Percentiles rank a stretch among this genome's conserved stretches.
These are phyloP conservation scores for Heteractis magnifica DNA, from an alignment of 92 coral and sea anemone species.

Conservation along the genomic window DNA sequence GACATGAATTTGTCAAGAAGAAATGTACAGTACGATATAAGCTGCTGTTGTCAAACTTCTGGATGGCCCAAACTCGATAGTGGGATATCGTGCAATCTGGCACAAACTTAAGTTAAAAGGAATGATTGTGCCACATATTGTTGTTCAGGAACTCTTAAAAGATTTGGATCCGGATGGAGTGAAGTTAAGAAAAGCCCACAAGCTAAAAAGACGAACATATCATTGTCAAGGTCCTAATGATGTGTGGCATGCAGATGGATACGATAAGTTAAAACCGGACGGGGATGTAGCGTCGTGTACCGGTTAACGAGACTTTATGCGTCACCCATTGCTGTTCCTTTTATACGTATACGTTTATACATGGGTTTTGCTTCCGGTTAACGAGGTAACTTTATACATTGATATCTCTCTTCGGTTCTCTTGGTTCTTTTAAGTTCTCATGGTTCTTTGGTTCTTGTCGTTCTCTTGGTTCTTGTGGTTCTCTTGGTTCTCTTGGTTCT, in stretches of 20 bases:
- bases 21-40: constrained; percentile 9
- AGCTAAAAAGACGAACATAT: constrained; percentile 47
- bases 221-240: constrained; percentile 39
- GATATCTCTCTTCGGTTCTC: too few species aligned
- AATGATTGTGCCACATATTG: constrained; percentile 34
- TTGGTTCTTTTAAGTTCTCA: too few species aligned
- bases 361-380: too few species aligned
- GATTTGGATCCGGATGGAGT: constrained; percentile 44
- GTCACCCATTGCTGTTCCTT: too few species aligned
- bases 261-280: constrained; percentile 44
- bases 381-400: too few species aligned
- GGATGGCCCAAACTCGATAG: constrained; percentile 33
- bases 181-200: constrained; percentile 46
- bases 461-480: too few species aligned
- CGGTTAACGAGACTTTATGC: too few species aligned
- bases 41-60: constrained; percentile 38
- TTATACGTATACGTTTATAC: too few species aligned
- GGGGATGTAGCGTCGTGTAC: too few species aligned
- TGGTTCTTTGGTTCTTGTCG: too few species aligned
- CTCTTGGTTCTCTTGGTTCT: too few species aligned
- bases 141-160: constrained; percentile 28
- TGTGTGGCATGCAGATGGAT: constrained; percentile 47
- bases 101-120: constrained; percentile 23
- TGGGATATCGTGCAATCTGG: constrained; percentile 38
- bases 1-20: constrained; percentile 30